A percentile compares a stretch with the other conserved stretches of the same genome.
These are phyloP conservation scores for Myiotriccus ornatus DNA, from an alignment of 2,797 vertebrate genomes.

Conservation along the genomic window DNA sequence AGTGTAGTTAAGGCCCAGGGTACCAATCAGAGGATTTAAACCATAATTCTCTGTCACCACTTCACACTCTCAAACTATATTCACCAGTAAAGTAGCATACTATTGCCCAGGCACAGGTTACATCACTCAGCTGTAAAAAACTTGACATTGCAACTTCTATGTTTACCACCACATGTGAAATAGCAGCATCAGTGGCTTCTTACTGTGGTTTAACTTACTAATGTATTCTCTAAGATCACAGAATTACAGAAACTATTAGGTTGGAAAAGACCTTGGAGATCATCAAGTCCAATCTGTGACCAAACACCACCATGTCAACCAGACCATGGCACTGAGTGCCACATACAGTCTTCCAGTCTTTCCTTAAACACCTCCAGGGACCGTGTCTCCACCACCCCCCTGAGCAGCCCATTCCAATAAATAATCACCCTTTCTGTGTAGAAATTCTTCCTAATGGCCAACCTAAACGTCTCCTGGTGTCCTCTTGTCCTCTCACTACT, in stretches of 20 bases:
- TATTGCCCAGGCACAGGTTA: neutral
- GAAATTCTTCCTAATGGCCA: neutral
- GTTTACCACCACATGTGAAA: neutral
- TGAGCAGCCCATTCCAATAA: neutral
- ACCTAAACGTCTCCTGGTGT: neutral
- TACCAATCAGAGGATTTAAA: neutral
- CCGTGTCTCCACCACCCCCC: too few species aligned
- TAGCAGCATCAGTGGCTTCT: neutral
- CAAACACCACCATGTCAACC: rapidly evolving
- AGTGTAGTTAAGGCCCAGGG: neutral
- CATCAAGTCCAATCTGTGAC: rapidly evolving
- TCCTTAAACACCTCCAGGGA: neutral
- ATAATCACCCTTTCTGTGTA: too few species aligned
- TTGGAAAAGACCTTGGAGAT: neutral
- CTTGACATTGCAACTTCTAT: neutral
- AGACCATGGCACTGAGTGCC: too few species aligned
- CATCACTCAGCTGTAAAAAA: neutral
- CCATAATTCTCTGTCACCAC: neutral
- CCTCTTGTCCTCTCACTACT: neutral
- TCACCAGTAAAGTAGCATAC: neutral
- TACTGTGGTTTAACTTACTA: neutral
- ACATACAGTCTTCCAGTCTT: rapidly evolving
- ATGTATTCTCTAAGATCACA: neutral
- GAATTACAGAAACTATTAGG: neutral
- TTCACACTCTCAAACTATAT: neutral